These are phyloP conservation scores for Leptatherina wallacei DNA, from an alignment of 2,797 vertebrate species.

Conservation along the genomic window DNA sequence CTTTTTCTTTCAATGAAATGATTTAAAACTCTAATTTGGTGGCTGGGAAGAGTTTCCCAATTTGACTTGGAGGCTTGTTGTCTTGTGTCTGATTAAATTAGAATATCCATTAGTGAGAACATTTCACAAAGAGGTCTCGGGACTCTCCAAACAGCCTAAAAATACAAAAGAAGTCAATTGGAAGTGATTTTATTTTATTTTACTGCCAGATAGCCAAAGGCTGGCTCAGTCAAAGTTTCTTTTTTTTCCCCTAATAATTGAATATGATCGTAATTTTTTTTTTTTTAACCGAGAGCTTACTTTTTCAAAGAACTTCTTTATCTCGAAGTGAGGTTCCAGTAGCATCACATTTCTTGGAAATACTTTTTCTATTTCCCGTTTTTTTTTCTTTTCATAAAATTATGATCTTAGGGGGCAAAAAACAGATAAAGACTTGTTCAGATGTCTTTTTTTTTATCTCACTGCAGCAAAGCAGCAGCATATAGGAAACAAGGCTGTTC, in stretches of 20 bases:
- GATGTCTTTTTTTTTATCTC: constrained; percentile 33
- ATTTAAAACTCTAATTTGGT: background rate
- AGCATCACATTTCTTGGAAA: constrained; percentile 24
- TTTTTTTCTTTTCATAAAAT: constrained; percentile 22
- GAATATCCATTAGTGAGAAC: background rate
- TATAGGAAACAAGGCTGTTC: constrained; percentile 25
- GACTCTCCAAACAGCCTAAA: background rate
- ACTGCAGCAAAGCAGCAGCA: constrained; percentile 6
- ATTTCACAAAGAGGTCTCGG: background rate
- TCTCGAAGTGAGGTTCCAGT: constrained; percentile 24
- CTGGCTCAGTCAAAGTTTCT: background rate
- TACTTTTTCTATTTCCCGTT: constrained; percentile 8
- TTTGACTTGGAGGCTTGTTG: constrained; percentile 2
- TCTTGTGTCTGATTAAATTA: constrained; percentile 12
- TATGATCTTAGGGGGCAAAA: constrained; percentile 41
- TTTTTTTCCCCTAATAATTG: background rate
- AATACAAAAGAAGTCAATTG: background rate
- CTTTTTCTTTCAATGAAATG: background rate
- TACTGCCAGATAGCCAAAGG: background rate
- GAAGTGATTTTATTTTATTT: constrained; percentile 8
- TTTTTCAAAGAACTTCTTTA: constrained; percentile 33
- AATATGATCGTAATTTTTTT: background rate
- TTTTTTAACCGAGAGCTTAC: background rate
- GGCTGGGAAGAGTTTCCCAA: background rate
- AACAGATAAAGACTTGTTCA: constrained; percentile 34